Conservation (phyloP, 2,113 vertebrate species). For the Lasiurus borealis region DNA sequence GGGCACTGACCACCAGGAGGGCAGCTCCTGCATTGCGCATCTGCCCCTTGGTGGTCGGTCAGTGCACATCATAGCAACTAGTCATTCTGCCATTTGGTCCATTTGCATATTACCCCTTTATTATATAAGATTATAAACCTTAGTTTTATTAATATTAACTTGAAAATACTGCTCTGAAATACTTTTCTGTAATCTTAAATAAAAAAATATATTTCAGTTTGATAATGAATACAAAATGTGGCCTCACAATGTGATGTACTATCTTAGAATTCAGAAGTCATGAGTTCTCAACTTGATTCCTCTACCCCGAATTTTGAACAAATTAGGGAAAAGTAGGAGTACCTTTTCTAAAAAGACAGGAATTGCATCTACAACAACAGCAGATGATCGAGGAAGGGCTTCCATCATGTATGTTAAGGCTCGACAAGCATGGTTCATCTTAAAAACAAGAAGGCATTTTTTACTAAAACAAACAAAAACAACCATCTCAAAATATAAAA, state of each 20-base stretch:
- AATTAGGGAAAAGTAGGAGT: conserved; percentile 45
- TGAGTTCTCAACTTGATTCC: not conserved
- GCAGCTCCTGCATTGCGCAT: too few relatives aligned
- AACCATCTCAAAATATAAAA: not conserved
- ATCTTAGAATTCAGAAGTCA: not conserved
- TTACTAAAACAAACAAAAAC: not conserved
- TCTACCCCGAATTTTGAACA: not conserved
- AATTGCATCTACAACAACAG: conserved; percentile 99
- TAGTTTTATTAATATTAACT: conserved; percentile 18
- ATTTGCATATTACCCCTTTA: too few relatives aligned
- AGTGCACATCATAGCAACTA: too few relatives aligned
- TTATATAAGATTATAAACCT: not conserved
- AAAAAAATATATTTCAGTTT: conserved; percentile 4
- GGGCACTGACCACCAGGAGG: too few relatives aligned
- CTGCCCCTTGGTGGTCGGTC: too few relatives aligned
- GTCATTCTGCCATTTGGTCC: too few relatives aligned
- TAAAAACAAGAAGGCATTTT: conserved; percentile 58
- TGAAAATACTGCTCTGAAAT: not conserved
- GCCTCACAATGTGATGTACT: not conserved
- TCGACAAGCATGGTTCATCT: conserved; percentile 99
- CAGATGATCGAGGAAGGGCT: conserved; percentile 98
- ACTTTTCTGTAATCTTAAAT: not conserved
- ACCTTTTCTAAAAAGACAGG: conserved; percentile 99
- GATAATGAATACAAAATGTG: not conserved
- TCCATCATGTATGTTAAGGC: conserved; percentile 99